A percentile compares a stretch with the other conserved stretches of the same genome.
Evolutionary conservation across 1,140 invertebrate species (phyloP).

Genomic region (Cecropterus lyciades): DNA sequence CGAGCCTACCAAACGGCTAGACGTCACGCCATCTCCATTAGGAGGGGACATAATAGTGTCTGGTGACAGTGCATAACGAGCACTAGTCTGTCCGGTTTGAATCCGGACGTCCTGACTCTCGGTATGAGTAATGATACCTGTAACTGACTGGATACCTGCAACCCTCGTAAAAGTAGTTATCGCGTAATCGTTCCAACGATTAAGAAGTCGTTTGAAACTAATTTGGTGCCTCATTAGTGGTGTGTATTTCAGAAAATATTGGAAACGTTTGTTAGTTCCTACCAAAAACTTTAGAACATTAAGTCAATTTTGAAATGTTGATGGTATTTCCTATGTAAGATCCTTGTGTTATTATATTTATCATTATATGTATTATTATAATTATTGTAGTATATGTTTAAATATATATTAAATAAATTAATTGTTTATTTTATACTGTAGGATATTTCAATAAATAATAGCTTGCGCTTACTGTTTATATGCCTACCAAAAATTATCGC

Average conservation of each 20-base stretch:
- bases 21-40: conserved; percentile 60
- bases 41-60: conserved; percentile 52
- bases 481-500: no score
- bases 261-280: not conserved
- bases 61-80: conserved; percentile 36
- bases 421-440: no score
- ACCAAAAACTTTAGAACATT: not conserved
- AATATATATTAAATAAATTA: no score
- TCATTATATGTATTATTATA: no score
- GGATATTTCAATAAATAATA: no score
- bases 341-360: not conserved
- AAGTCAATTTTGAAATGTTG: not conserved
- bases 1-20: conserved; percentile 53
- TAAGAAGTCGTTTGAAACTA: conserved; percentile 12
- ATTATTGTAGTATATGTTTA: no score
- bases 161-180: conserved; percentile 5
- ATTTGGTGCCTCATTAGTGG: not conserved
- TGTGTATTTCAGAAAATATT: not conserved
- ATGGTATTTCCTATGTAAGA: not conserved
- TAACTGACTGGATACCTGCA: not conserved
- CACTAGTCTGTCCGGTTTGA: conserved; percentile 34
- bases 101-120: conserved; percentile 43
- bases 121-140: conserved; percentile 6
- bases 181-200: conserved; percentile 13
- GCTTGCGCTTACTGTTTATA: no score